Conservation (phyloP, 2,113 vertebrate species). For the Chaetorhynchus papuensis region DNA sequence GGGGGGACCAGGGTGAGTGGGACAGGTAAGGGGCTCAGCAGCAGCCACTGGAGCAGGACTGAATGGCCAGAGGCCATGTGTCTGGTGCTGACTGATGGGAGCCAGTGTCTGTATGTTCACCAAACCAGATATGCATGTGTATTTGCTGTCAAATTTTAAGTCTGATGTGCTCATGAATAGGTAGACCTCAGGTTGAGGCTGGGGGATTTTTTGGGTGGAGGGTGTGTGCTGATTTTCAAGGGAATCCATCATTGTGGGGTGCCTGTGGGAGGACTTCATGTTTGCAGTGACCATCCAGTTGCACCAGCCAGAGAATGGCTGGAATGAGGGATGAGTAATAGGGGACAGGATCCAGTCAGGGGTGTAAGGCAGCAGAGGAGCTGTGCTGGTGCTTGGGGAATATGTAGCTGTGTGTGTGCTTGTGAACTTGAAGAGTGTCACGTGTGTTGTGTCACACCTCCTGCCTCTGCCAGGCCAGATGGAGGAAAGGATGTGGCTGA, state of each 20-base stretch:
- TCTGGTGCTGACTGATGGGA: not conserved
- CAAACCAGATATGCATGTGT: not conserved
- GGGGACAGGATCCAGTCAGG: not conserved
- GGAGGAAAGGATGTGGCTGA: not conserved
- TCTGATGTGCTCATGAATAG: not conserved
- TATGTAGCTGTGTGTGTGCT: rapidly evolving
- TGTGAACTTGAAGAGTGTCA: rapidly evolving
- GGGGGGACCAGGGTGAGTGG: not conserved
- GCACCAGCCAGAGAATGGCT: not conserved
- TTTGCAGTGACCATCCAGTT: not conserved
- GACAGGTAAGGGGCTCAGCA: not conserved
- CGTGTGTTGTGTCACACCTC: not conserved
- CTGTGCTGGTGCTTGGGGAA: rapidly evolving
- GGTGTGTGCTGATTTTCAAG: not conserved
- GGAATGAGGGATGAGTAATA: not conserved
- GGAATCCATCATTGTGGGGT: rapidly evolving
- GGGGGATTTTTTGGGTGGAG: not conserved
- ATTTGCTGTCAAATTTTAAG: not conserved
- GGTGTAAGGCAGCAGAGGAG: rapidly evolving
- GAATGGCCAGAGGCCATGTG: rapidly evolving
- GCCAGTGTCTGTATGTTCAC: not conserved
- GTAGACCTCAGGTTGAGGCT: rapidly evolving
- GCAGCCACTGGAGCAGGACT: not conserved
- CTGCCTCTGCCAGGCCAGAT: not conserved
- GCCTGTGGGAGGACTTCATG: rapidly evolving